Evolutionary conservation across 1,140 invertebrate genomes (phyloP).

Genomic region (Monomorium pharaonis): DNA sequence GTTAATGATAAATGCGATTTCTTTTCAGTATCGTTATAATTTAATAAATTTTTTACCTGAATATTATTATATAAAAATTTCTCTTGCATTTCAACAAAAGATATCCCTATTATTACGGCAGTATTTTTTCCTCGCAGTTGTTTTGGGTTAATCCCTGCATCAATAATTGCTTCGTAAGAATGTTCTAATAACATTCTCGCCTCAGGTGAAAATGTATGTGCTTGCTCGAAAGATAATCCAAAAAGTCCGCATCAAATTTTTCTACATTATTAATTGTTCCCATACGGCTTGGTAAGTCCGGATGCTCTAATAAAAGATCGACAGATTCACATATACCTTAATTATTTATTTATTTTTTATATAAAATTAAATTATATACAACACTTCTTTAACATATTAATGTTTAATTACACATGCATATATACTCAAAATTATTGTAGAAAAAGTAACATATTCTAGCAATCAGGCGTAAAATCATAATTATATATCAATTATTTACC

Average conservation of each 20-base stretch:
- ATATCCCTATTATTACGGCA: not conserved
- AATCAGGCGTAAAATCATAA: too few species aligned
- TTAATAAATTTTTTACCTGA: not conserved
- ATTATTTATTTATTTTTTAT: too few species aligned
- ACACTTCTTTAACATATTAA: too few species aligned
- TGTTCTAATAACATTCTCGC: not conserved
- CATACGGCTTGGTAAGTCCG: not conserved
- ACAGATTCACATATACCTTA: too few species aligned
- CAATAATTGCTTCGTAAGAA: too few species aligned
- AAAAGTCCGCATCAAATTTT: not conserved
- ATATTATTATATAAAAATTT: not conserved
- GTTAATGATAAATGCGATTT: not conserved
- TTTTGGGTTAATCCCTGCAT: not conserved
- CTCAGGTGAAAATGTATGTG: not conserved
- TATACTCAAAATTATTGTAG: too few species aligned
- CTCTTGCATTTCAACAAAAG: not conserved
- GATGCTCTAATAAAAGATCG: not conserved
- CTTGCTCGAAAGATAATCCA: not conserved
- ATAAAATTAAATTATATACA: too few species aligned
- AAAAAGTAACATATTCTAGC: too few species aligned
- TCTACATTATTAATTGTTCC: not conserved
- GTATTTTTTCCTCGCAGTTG: not conserved
- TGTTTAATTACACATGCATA: too few species aligned
- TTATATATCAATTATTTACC: too few species aligned
- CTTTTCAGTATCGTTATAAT: not conserved